phyloP scores from a whole-genome alignment of 1,140 invertebrate genomes.

The Drosophila kanapiae region DNA sequence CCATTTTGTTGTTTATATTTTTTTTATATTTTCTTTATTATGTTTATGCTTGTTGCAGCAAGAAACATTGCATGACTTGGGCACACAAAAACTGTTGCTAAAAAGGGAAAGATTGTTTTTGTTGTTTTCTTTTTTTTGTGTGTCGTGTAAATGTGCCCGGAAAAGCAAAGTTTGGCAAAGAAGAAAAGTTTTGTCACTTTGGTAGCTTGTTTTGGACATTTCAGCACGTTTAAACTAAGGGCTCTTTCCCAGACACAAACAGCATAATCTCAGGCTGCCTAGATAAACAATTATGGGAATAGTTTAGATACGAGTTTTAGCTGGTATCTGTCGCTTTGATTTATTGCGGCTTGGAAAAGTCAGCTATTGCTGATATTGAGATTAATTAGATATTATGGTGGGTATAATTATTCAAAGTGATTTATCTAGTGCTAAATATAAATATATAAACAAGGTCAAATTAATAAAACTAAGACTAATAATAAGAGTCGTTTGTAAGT shows the following conservation, averaged over 20 bases:
- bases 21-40: conserved; percentile 13
- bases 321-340: conserved; percentile 8
- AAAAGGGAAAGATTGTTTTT: conserved; percentile 27
- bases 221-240: conserved; percentile 39
- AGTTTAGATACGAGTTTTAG: conserved; percentile 14
- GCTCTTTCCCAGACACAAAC: conserved; percentile 15
- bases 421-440: not conserved
- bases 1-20: not conserved
- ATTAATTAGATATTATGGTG: not conserved
- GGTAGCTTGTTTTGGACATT: conserved; percentile 28
- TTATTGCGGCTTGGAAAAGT: conserved; percentile 1
- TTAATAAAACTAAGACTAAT: too few relatives aligned
- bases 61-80: conserved; percentile 33
- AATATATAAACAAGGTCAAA: not conserved
- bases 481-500: not conserved
- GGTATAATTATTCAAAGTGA: conserved; percentile 1
- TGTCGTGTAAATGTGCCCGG: conserved; percentile 23
- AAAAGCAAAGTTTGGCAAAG: conserved; percentile 42
- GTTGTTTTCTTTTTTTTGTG: not conserved
- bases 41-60: conserved; percentile 48
- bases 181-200: conserved; percentile 50
- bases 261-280: conserved; percentile 3
- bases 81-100: conserved; percentile 19
- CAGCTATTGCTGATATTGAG: not conserved
- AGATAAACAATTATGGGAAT: conserved; percentile 47